Evolutionary conservation across 35 echinoderm and acorn worm species (phyloP), one percentile per base, ranked within the genome.

Genomic region (Patiria miniata): DNA sequence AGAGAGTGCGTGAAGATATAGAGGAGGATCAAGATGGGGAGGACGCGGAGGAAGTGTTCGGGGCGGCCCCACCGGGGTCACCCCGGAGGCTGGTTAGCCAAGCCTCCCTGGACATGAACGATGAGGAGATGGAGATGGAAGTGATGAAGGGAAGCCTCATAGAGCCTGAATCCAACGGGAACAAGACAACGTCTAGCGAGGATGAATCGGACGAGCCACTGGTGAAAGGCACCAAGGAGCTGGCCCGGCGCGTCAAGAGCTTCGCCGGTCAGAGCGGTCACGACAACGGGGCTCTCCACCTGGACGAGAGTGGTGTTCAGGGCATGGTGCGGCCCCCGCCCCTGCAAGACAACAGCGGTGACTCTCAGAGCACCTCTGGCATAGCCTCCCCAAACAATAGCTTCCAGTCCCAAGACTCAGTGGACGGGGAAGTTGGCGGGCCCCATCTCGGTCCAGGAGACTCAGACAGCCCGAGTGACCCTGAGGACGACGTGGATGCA

Each of bases 361-460:
- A 99, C 19, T 94, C 92, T 2, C 92, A 94, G 79, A 90, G 92
- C 83, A 95, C 96, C 1, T 99, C 96, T 5, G 93, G 96, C 18
- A 92, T 99, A 47, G 96, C 89, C 0, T 99, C 96, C 1, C 90
- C 94, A 44, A 92, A 99, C 79, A 94, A 89, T 68, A 99, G 96
- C 77, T 99, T 99, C 83, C 96, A 99, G 77, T 98, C 96, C 14
- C 96, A 99, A 60, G 96, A 99, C 51, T 99, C 94, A 1, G 78
- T 80, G 21, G 94, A 97, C 38, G 90, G 79, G 10, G 83, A 86
- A 26, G 42, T 39, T 76, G 78, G 51, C 29, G 77, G 69, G 5
- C 10, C 52, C 60, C 39, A n/a, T 0, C 37, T 30, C 14, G 85
- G 6, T 21, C 15, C 5, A 30, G 51, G n/a, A 18, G 8, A 18